A percentile compares a stretch with the other conserved stretches of the same genome.
Conservation (phyloP, 2,113 vertebrate species). For the Eretmochelys imbricata region DNA sequence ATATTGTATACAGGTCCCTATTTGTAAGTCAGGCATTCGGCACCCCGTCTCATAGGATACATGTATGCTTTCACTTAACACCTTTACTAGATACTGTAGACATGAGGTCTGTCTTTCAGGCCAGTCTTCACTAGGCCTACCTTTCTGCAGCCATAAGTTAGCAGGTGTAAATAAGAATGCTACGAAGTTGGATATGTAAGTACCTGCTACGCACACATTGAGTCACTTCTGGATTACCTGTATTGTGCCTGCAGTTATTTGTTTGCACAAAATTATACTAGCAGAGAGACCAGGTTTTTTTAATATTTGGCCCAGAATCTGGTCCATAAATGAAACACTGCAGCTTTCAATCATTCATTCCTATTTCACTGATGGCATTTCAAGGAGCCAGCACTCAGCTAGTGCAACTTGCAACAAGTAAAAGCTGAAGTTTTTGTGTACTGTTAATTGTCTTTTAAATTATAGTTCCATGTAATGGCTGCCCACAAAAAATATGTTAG, state of each 20-base stretch:
- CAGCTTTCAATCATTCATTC: neutral
- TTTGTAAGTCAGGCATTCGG: neutral
- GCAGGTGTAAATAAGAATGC: neutral
- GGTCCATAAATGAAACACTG: neutral
- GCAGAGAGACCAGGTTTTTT: neutral
- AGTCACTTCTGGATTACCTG: neutral
- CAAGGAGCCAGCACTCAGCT: neutral
- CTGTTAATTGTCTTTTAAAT: neutral
- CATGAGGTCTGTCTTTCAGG: neutral
- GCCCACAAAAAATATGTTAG: neutral
- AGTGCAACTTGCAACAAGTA: neutral
- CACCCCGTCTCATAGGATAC: neutral
- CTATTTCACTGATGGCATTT: neutral
- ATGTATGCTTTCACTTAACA: fast-evolving
- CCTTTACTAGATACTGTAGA: neutral
- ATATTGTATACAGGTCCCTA: neutral
- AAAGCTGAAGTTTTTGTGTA: neutral
- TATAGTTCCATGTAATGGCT: neutral
- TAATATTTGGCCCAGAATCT: neutral
- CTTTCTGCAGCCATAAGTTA: neutral
- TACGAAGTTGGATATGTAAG: neutral
- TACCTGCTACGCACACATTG: neutral
- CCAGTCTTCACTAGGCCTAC: neutral
- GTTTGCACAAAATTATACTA: neutral
- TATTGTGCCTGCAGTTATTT: neutral